Evolutionary conservation across 2,113 vertebrate genomes (phyloP).

Genomic region (Micromys minutus): DNA sequence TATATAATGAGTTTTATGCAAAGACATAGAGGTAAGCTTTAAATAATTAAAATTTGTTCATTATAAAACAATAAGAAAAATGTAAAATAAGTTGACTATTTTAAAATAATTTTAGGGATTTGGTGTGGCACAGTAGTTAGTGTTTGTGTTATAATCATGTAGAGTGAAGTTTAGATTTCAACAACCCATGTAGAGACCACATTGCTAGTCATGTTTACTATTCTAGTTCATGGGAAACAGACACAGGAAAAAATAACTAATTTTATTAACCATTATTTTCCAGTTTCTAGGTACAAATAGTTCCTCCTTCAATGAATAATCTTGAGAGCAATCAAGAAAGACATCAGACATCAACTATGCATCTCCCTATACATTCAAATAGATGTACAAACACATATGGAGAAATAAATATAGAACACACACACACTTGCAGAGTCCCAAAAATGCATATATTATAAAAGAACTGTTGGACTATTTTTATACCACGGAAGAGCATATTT

Average conservation of each 20-base stretch:
- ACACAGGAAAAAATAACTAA: neutral
- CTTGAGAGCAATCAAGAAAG: neutral
- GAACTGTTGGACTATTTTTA: neutral
- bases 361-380: neutral
- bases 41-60: neutral
- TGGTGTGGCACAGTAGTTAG: neutral
- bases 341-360: neutral
- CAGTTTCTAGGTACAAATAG: neutral
- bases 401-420: neutral
- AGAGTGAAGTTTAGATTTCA: no score
- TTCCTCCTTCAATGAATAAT: neutral
- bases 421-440: neutral
- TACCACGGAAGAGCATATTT: neutral
- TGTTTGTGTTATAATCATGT: neutral
- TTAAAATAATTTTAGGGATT: neutral
- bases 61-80: neutral
- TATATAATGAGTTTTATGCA: neutral
- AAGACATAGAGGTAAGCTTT: neutral
- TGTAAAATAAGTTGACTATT: neutral
- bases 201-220: neutral
- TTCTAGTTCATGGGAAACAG: neutral
- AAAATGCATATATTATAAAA: neutral
- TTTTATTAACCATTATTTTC: neutral
- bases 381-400: neutral
- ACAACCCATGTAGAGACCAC: neutral